Conservation (phyloP, 1,140 invertebrate genomes). For the Halyomorpha halys region DNA sequence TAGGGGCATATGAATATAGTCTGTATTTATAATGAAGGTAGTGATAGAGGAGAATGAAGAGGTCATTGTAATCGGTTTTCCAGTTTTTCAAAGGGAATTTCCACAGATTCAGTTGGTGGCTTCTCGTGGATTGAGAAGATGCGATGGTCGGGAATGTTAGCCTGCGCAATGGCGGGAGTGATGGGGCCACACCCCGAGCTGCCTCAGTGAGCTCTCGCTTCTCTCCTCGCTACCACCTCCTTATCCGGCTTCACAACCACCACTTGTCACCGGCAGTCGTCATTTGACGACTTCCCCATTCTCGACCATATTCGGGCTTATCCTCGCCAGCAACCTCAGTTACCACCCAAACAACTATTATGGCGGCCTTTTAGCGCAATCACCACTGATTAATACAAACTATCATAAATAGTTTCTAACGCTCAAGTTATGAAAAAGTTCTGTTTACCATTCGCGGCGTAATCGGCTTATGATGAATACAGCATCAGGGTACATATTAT, state of each 20-base stretch:
- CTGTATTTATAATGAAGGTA: too few species aligned
- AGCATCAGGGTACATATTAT: background rate
- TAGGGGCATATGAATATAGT: too few species aligned
- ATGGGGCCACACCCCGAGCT: background rate
- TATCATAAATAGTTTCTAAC: background rate
- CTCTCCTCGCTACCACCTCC: background rate
- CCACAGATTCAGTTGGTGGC: too few species aligned
- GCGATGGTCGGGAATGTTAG: too few species aligned
- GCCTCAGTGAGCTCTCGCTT: background rate
- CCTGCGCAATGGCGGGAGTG: too few species aligned
- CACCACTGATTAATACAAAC: background rate
- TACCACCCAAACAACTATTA: background rate
- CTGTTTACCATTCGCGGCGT: background rate
- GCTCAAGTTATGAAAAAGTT: background rate
- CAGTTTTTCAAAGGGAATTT: too few species aligned
- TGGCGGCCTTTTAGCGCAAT: background rate
- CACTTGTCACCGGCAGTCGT: background rate
- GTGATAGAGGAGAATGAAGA: too few species aligned
- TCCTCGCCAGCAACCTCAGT: background rate
- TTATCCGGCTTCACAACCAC: background rate
- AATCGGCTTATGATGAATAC: conserved; percentile 22
- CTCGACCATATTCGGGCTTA: background rate
- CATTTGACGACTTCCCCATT: background rate
- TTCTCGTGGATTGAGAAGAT: too few species aligned
- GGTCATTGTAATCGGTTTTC: too few species aligned